These are phyloP conservation scores for Coecobrya sp. DNA, from an alignment of 2,888 invertebrate genomes.

Conservation along the genomic window DNA sequence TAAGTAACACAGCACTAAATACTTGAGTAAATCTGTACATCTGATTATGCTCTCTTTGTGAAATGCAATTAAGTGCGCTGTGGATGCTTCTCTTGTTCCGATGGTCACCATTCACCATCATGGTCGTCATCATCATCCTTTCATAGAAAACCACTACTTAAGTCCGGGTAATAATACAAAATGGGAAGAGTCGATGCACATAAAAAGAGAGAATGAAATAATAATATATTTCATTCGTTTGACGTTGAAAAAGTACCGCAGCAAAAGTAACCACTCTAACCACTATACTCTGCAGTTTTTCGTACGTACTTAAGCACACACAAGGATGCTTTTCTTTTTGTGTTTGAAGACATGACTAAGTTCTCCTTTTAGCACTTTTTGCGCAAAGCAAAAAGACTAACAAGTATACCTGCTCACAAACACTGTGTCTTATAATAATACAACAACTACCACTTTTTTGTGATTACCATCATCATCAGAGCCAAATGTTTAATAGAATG, in stretches of 20 bases:
- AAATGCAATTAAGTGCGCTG: constrained; percentile 7
- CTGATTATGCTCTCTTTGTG: neutral
- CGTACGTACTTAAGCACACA: neutral
- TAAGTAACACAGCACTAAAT: neutral
- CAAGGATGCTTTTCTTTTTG: constrained; percentile 1
- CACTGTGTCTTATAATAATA: neutral
- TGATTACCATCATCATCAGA: constrained; percentile 30
- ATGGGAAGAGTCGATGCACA: constrained; percentile 34
- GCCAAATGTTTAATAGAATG: neutral
- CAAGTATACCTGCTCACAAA: neutral
- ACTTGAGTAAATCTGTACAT: constrained; percentile 15
- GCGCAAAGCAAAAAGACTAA: neutral
- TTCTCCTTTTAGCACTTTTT: constrained; percentile 23
- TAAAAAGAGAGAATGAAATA: constrained; percentile 16
- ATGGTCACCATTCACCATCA: neutral
- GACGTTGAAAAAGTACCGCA: constrained; percentile 47
- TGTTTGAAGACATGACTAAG: constrained; percentile 3
- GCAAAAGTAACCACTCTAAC: constrained; percentile 27
- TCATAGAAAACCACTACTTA: constrained; percentile 4
- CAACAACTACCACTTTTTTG: neutral
- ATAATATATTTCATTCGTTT: constrained; percentile 40
- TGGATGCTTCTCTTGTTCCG: neutral
- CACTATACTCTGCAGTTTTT: neutral
- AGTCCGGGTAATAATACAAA: neutral
- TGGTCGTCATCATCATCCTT: neutral